A percentile compares a stretch with the other conserved stretches of the same genome.
phyloP scores from a whole-genome alignment of 1,140 invertebrate genomes.

The Platyura marginata region DNA sequence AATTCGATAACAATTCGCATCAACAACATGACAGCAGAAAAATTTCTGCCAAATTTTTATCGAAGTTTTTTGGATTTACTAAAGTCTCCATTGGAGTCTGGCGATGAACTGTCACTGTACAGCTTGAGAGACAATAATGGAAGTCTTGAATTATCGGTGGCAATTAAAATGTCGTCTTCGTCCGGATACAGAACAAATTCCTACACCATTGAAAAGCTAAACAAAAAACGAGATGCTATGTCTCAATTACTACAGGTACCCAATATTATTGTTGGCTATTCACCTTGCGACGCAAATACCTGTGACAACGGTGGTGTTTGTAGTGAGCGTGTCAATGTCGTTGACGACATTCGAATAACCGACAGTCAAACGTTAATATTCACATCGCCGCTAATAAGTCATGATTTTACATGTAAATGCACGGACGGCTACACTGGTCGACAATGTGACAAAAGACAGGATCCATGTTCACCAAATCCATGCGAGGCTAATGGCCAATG shows the following conservation, averaged over 20 bases:
- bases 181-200: slow-evolving; percentile 36
- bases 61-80: slow-evolving; percentile 49
- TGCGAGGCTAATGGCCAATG: slow-evolving; percentile 68
- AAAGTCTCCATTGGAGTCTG: slow-evolving; percentile 38
- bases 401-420: slow-evolving; percentile 65
- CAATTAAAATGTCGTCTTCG: slow-evolving; percentile 28
- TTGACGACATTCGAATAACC: slow-evolving; percentile 40
- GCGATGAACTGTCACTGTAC: slow-evolving; percentile 47
- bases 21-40: slow-evolving; percentile 44
- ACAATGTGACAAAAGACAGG: slow-evolving; percentile 64
- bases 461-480: slow-evolving; percentile 81
- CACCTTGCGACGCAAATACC: slow-evolving; percentile 43
- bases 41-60: slow-evolving; percentile 59
- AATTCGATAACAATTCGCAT: slow-evolving; percentile 64
- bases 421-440: slow-evolving; percentile 55
- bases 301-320: slow-evolving; percentile 65
- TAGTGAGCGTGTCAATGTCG: slow-evolving; percentile 47
- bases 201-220: slow-evolving; percentile 40
- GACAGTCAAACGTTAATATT: slow-evolving; percentile 63
- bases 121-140: slow-evolving; percentile 38
- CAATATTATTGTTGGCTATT: slow-evolving; percentile 43
- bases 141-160: slow-evolving; percentile 50
- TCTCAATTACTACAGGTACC: slow-evolving; percentile 36
- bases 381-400: slow-evolving; percentile 55
- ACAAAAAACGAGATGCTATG: slow-evolving; percentile 40